A percentile compares a stretch with the other conserved stretches of the same genome.
Evolutionary conservation across 2,888 invertebrate species (phyloP).

Genomic region (Nephrotoma guestfalica): DNA sequence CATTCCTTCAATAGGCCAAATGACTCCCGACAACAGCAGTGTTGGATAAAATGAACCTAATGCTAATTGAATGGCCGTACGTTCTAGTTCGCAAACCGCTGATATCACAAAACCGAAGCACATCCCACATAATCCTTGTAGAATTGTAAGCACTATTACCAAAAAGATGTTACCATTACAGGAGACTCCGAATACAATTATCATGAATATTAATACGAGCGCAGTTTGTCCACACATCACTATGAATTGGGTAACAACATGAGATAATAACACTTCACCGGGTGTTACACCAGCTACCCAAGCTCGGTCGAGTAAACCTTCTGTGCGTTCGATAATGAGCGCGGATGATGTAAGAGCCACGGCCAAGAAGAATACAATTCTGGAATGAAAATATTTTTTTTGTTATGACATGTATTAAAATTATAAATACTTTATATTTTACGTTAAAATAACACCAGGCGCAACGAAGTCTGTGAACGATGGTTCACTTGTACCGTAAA

Average conservation of each 20-base stretch:
- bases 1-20: conserved; percentile 96
- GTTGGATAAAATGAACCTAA: conserved; percentile 93
- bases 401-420: background rate
- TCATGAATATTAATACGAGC: conserved; percentile 81
- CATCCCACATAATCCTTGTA: conserved; percentile 92
- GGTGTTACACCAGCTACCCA: conserved; percentile 90
- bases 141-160: conserved; percentile 70
- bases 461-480: conserved; percentile 94
- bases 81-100: conserved; percentile 78
- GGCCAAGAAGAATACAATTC: conserved; percentile 92
- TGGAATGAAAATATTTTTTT: conserved; percentile 28
- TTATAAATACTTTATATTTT: conserved; percentile 19
- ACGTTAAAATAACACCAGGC: conserved; percentile 89
- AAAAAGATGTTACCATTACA: conserved; percentile 75
- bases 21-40: conserved; percentile 79
- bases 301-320: conserved; percentile 80
- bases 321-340: conserved; percentile 79
- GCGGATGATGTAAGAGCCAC: conserved; percentile 88
- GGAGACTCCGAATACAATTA: conserved; percentile 77
- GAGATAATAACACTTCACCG: conserved; percentile 83
- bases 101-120: conserved; percentile 92
- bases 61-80: conserved; percentile 85
- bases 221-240: conserved; percentile 91
- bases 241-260: conserved; percentile 87
- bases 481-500: conserved; percentile 77